Base-by-base conservation (phyloP, 2,113 vertebrate genomes). In the Myotis davidii region DNA sequence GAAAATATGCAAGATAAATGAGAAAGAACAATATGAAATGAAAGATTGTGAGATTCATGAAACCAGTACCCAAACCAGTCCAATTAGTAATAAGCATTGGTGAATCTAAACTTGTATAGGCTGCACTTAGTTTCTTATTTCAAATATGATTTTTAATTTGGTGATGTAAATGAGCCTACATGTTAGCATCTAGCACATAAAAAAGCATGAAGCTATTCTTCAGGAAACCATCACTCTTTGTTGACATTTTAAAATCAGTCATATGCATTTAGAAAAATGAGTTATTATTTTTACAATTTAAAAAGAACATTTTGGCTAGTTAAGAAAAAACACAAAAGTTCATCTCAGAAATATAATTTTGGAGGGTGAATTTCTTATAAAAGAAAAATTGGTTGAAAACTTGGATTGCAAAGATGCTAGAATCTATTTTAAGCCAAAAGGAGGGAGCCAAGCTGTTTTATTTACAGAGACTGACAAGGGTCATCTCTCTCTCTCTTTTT, bases 81-180 rank as follows among this genome's bases (percentile, higher is more conserved):
- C 45, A 93, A 25, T 91, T 29, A 91, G 73, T 34, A 93, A 52
- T 77, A 61, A 91, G 88, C 14, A 72, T 6, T 52, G 91, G 21
- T 45, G 48, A 91, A 42, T 90, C 69, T 73, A 54, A 93, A 83
- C 48, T 70, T 79, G 39, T 69, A 84, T 42, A 93, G 10, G 25
- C 18, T 79, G 4, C 3, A 74, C 70, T 89, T 91, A 79, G 25
- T 83, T 94, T 94, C 69, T 86, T 73, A 94, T 37, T 91, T 94
- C 20, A 93, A 73, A 54, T 56, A 76, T 32, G n/a, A 90, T 29
- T 86, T 95, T 89, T 74, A 93, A 91, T 59, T 79, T 94, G 50
- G 12, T 87, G 32, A 86, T 91, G 4, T 21, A 69, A 86, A 95
- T 89, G 34, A 84, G 69, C 45, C 48, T 93, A 79, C 23, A 91